Evolutionary conservation across 1,140 invertebrate species (phyloP), one percentile per base, ranked within the genome.

Genomic region (Venturia canescens): DNA sequence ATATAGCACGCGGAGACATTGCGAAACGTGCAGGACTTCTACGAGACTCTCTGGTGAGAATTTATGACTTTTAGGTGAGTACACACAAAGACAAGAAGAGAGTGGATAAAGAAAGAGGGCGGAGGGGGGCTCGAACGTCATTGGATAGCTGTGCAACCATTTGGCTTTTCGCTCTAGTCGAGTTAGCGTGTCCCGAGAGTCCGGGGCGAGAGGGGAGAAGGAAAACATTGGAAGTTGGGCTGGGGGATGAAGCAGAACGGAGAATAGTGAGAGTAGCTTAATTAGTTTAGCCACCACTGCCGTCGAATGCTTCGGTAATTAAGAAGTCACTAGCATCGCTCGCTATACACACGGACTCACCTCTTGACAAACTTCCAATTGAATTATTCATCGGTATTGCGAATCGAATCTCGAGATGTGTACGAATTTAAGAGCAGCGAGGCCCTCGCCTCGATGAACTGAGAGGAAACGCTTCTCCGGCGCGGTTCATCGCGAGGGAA

Each of bases 181-280:
- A 53, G 60, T 63, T 23, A 63, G n/a, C 23, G 60, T 34, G 67
- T n/a, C n/a, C n/a, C n/a, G 67, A 29, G 29, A 38, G 67, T 69
- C 2, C 29, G 67, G 18, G 69, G 27, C 11, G 21, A 71, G 66
- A 18, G 27, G 66, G 27, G 7, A 18, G 27, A n/a, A 69, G 26
- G 13, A 69, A 23, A 69, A 31, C 29, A 15, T 69, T 81, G 66
- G 31, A 50, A n/a, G n/a, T n/a, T 48, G 48, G 15, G 26, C n/a
- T 63, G 69, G 63, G 38, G 13, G 38, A 31, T n/a, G 50, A 69
- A 27, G 60, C 18, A 53, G 60, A 38, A 81, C 63, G 27, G 60
- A 63, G 34, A 77, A 72, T 76, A 70, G 82, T 29, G 71, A 74
- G 48, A 50, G 71, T 74, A 74, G 71, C 71, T 74, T 74, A 74